A percentile compares a stretch with the other conserved stretches of the same genome.
phyloP scores from a whole-genome alignment of 2,113 vertebrate genomes.

The Lasiurus cinereus region DNA sequence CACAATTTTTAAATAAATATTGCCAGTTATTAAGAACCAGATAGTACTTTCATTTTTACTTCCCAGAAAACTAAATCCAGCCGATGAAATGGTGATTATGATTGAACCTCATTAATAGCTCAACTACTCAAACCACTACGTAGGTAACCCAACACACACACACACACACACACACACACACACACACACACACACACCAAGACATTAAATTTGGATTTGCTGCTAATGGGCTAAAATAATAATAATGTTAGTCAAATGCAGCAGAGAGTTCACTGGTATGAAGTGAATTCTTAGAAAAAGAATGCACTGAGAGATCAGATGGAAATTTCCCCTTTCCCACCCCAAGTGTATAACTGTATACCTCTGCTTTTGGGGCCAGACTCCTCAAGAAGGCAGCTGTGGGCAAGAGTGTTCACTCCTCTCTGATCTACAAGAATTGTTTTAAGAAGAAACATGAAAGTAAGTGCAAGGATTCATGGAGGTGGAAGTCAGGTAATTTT shows the following conservation, averaged over 20 bases:
- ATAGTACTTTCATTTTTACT: not conserved
- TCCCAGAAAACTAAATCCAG: not conserved
- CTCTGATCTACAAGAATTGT: conserved; percentile 47
- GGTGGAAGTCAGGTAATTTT: conserved; percentile 28
- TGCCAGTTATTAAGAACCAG: conserved; percentile 7
- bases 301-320: conserved; percentile 53
- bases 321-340: conserved; percentile 65
- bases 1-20: conserved; percentile 29
- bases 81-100: not conserved
- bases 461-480: conserved; percentile 60
- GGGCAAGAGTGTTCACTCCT: not conserved
- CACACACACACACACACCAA: not conserved
- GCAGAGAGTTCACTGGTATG: conserved; percentile 65
- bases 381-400: not conserved
- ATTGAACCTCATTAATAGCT: conserved; percentile 5
- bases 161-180: not conserved
- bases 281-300: conserved; percentile 74
- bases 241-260: conserved; percentile 63
- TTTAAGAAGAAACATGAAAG: conserved; percentile 55
- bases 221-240: conserved; percentile 58
- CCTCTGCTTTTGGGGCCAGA: conserved; percentile 15
- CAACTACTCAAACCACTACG: not conserved
- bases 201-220: conserved; percentile 39
- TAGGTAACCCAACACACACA: not conserved
- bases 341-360: conserved; percentile 8